These are phyloP conservation scores for Phylloscopus whistleri DNA, from an alignment of 2,113 vertebrate genomes.

Conservation along the genomic window DNA sequence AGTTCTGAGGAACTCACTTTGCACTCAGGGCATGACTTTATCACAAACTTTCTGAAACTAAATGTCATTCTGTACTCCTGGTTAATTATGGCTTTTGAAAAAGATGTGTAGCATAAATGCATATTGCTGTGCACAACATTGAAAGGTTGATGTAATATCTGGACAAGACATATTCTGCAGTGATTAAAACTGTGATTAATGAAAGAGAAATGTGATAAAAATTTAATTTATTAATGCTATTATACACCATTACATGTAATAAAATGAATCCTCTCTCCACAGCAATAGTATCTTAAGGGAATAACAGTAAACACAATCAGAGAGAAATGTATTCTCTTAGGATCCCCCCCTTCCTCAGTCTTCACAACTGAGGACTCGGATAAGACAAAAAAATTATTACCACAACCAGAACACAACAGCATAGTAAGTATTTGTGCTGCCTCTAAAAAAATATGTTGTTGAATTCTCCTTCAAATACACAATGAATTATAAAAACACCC, in stretches of 20 bases:
- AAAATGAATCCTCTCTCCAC: neutral
- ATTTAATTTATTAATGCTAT: neutral
- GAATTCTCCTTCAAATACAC: neutral
- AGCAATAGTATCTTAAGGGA: neutral
- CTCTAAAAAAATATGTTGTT: neutral
- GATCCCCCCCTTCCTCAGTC: neutral
- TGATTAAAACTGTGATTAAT: constrained; percentile 3
- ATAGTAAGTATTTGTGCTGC: neutral
- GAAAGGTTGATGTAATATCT: neutral
- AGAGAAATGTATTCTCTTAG: neutral
- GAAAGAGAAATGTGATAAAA: neutral
- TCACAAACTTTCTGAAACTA: neutral
- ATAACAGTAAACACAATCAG: neutral
- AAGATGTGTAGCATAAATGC: neutral
- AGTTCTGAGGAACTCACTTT: neutral
- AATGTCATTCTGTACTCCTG: neutral
- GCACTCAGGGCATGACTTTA: neutral
- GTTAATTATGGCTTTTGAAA: neutral
- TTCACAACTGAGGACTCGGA: neutral
- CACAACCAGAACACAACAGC: neutral
- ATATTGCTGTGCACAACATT: neutral
- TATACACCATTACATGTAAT: neutral
- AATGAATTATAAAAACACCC: neutral
- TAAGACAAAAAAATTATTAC: neutral
- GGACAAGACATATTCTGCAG: neutral